Percentiles rank a stretch among this genome's conserved stretches.
phyloP scores from a whole-genome alignment of 2,888 invertebrate species.

The Caenorhabditis japonica region DNA sequence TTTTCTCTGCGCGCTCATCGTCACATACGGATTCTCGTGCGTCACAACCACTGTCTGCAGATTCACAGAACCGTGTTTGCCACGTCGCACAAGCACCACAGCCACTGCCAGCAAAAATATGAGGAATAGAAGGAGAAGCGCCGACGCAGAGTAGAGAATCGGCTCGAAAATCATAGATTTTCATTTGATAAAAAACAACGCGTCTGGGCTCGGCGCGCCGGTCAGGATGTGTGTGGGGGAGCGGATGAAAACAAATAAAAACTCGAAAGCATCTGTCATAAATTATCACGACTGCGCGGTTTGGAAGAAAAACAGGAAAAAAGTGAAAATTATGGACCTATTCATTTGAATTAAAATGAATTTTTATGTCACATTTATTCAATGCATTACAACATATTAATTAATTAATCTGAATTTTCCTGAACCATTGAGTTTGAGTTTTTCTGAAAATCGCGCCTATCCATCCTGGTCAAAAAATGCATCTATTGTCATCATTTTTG shows the following conservation, averaged over 20 bases:
- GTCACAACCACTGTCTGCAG: slow-evolving; percentile 43
- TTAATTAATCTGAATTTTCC: too few relatives aligned
- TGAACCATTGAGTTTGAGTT: too few relatives aligned
- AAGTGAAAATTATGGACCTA: too few relatives aligned
- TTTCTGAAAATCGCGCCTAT: too few relatives aligned
- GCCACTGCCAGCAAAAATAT: slow-evolving; percentile 27
- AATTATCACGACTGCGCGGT: not conserved
- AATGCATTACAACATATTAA: too few relatives aligned
- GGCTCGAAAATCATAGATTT: slow-evolving; percentile 40
- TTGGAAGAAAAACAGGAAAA: too few relatives aligned
- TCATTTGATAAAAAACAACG: slow-evolving; percentile 26
- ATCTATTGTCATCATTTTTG: too few relatives aligned
- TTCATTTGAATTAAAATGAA: too few relatives aligned
- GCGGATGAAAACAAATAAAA: not conserved
- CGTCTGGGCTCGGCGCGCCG: slow-evolving; percentile 14
- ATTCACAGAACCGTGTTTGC: slow-evolving; percentile 36
- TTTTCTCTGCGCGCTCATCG: slow-evolving; percentile 29
- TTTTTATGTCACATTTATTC: too few relatives aligned
- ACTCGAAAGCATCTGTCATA: not conserved
- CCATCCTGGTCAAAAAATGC: too few relatives aligned
- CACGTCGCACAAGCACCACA: slow-evolving; percentile 14
- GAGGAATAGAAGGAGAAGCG: slow-evolving; percentile 26
- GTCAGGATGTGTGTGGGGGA: slow-evolving; percentile 11
- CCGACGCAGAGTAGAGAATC: slow-evolving; percentile 31
- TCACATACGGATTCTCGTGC: slow-evolving; percentile 50